Conservation (phyloP, 2,113 vertebrate genomes). For the Rutilus rutilus region DNA sequence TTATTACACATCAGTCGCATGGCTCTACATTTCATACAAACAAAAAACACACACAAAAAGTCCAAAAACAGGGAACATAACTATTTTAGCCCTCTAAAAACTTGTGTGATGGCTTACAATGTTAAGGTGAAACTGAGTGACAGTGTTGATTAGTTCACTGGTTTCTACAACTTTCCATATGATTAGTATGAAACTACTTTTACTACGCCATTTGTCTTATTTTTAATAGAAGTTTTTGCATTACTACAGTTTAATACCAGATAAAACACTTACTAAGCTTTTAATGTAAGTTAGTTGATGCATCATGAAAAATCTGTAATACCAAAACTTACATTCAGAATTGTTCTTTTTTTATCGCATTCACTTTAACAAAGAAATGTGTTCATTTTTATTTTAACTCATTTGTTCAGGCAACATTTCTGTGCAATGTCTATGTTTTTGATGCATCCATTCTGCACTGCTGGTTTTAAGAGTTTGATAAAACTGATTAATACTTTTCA, state of each 20-base stretch:
- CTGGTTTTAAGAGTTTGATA: neutral
- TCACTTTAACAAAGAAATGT: neutral
- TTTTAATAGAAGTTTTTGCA: neutral
- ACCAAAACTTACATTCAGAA: neutral
- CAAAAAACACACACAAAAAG: conserved; percentile 37
- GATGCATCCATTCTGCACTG: neutral
- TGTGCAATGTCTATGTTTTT: neutral
- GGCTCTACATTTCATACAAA: neutral
- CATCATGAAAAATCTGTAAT: neutral
- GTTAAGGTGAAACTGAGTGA: neutral
- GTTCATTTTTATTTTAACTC: neutral
- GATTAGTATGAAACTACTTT: neutral
- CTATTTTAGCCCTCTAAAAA: neutral
- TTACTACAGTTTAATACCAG: neutral
- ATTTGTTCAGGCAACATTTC: neutral
- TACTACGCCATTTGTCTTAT: neutral
- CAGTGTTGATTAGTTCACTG: neutral
- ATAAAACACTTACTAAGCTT: neutral
- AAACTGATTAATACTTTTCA: neutral
- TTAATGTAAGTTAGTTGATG: neutral
- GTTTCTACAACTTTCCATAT: neutral
- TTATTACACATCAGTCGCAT: neutral
- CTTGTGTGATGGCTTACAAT: neutral
- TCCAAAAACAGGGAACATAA: neutral
- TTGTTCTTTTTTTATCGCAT: neutral